Conservation (phyloP, 2,797 vertebrate genomes). For the Selene dorsalis region DNA sequence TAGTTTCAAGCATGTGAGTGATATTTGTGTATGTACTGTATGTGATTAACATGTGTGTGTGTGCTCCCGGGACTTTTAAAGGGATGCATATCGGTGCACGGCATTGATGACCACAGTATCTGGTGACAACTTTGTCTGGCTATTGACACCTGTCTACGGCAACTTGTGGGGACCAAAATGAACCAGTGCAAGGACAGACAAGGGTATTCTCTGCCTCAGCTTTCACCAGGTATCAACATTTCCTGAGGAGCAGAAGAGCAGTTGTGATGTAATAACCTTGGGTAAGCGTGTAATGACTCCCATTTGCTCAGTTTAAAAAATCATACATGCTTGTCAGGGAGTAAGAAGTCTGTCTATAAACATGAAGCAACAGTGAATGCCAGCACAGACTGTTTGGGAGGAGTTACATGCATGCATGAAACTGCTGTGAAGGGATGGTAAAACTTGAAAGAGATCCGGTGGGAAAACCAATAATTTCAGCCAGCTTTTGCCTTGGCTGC, state of each 20-base stretch:
- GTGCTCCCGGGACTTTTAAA: constrained; percentile 17
- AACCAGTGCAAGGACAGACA: constrained; percentile 91
- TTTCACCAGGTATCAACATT: constrained; percentile 7
- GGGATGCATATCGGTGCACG: constrained; percentile 20
- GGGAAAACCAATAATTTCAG: constrained; percentile 20
- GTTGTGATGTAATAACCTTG: neutral
- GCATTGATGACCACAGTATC: constrained; percentile 48
- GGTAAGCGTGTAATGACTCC: neutral
- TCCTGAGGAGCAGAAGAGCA: neutral
- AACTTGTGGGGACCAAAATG: constrained; percentile 67
- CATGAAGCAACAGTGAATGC: neutral
- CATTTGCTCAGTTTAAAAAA: neutral
- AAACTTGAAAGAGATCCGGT: constrained; percentile 5
- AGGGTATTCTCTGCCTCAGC: constrained; percentile 79
- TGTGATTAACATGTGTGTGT: neutral
- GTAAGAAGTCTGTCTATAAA: neutral
- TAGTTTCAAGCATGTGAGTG: neutral
- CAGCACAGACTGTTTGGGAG: neutral
- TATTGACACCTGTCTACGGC: constrained; percentile 83
- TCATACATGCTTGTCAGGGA: neutral
- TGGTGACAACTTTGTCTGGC: constrained; percentile 73
- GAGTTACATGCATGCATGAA: constrained; percentile 5
- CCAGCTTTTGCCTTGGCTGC: constrained; percentile 33
- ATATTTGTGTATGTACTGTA: constrained; percentile 7
- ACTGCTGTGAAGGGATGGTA: constrained; percentile 15